These are phyloP conservation scores for Ochotona curzoniae DNA, from an alignment of 2,113 vertebrate genomes.

Conservation along the genomic window DNA sequence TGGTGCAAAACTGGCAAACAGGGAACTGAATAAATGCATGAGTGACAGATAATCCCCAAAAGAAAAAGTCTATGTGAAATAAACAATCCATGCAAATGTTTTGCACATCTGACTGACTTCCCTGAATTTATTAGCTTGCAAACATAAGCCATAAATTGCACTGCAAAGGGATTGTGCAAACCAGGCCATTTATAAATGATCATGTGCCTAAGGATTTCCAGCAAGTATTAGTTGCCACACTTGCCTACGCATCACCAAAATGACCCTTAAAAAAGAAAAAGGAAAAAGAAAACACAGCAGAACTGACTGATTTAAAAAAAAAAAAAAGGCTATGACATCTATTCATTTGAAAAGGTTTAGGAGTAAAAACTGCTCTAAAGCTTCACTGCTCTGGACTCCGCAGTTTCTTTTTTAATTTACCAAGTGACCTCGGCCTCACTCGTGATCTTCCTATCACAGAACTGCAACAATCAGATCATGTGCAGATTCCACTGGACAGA, in stretches of 20 bases:
- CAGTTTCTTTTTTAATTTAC: background rate
- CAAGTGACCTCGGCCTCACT: background rate
- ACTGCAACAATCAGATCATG: background rate
- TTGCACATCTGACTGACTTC: background rate
- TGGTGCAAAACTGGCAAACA: background rate
- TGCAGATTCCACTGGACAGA: background rate
- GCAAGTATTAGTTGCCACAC: background rate
- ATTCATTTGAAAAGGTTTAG: background rate
- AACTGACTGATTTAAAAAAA: background rate
- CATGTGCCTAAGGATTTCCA: background rate
- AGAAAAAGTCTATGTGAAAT: conserved; percentile 7
- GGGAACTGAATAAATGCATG: background rate
- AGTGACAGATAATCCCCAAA: conserved; percentile 5
- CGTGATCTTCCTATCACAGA: background rate
- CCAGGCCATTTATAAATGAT: background rate
- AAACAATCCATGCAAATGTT: conserved; percentile 21
- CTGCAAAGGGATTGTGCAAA: background rate
- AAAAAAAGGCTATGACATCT: background rate
- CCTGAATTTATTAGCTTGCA: conserved; percentile 42
- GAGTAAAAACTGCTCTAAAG: background rate
- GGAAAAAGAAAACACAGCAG: background rate
- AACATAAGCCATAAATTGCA: conserved; percentile 32
- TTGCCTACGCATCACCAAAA: background rate
- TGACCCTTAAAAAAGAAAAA: background rate
- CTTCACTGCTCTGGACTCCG: background rate